These are phyloP conservation scores for Heterodera schachtii DNA, from an alignment of 1,140 invertebrate genomes.

Conservation along the genomic window DNA sequence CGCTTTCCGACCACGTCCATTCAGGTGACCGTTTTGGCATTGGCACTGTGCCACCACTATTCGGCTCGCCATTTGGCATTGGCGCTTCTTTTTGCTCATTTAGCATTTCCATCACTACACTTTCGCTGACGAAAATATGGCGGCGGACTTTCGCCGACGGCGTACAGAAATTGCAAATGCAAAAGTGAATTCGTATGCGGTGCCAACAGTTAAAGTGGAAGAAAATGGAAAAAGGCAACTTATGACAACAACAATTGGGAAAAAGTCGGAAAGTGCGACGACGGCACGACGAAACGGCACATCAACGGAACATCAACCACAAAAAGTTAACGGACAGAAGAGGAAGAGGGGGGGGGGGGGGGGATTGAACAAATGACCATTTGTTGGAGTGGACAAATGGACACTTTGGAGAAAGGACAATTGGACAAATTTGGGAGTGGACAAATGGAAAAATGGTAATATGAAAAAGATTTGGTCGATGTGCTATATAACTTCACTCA, in stretches of 20 bases:
- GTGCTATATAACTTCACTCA: too few relatives aligned
- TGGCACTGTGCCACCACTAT: not conserved
- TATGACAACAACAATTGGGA: not conserved
- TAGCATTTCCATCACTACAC: not conserved
- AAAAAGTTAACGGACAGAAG: not conserved
- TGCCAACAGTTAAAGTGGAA: not conserved
- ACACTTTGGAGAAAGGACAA: slow-evolving; percentile 1
- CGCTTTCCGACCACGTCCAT: slow-evolving; percentile 45
- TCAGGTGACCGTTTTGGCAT: not conserved
- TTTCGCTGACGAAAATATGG: slow-evolving; percentile 2
- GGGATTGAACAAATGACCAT: not conserved
- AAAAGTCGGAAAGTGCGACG: not conserved
- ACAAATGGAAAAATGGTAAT: too few relatives aligned
- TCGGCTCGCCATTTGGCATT: not conserved
- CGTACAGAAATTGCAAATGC: not conserved
- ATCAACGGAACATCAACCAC: slow-evolving; percentile 12
- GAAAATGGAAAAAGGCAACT: not conserved
- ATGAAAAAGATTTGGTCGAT: too few relatives aligned
- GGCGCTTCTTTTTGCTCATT: not conserved
- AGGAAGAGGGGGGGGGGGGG: not conserved
- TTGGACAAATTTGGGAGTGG: not conserved
- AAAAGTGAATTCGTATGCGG: slow-evolving; percentile 9
- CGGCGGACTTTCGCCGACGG: slow-evolving; percentile 13
- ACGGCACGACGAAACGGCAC: not conserved
- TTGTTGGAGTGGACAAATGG: not conserved